phyloP scores from a whole-genome alignment of 2,113 vertebrate genomes.

The Elephantulus edwardii region DNA sequence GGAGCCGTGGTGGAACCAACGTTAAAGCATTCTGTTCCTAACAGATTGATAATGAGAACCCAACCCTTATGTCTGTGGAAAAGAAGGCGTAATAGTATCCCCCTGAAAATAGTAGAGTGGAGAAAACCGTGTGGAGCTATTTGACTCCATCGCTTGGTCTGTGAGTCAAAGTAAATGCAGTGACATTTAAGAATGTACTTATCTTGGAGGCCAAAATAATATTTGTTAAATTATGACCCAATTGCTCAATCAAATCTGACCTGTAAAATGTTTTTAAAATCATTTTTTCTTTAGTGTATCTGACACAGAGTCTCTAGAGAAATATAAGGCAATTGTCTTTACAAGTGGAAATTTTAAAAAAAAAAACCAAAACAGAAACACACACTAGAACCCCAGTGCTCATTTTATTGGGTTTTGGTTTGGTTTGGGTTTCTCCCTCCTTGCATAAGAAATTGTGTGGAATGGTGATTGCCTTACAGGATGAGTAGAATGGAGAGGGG shows the following conservation, averaged over 20 bases:
- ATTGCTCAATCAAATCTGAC: conserved; percentile 4
- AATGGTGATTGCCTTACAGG: background rate
- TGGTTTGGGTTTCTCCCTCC: background rate
- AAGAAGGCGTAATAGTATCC: background rate
- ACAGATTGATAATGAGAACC: background rate
- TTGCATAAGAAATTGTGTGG: background rate
- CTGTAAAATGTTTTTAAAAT: conserved; percentile 35
- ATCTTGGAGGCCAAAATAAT: conserved; percentile 15
- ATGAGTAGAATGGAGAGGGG: background rate
- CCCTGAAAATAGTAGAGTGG: background rate
- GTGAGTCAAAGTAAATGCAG: background rate
- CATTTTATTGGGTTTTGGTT: conserved; percentile 6
- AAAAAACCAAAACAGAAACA: too few relatives aligned
- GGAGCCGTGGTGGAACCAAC: background rate
- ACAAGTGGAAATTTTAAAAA: conserved; percentile 65
- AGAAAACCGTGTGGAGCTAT: background rate
- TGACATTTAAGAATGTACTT: background rate
- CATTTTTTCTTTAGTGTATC: conserved; percentile 20
- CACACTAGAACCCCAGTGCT: conserved; percentile 62
- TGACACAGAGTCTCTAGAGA: background rate
- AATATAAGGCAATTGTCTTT: background rate
- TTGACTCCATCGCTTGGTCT: background rate
- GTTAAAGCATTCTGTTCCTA: background rate
- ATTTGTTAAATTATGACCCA: conserved; percentile 19
- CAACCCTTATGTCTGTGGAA: background rate